Base-by-base conservation (phyloP, 2,888 invertebrate genomes). In the Auanema sp. region DNA sequence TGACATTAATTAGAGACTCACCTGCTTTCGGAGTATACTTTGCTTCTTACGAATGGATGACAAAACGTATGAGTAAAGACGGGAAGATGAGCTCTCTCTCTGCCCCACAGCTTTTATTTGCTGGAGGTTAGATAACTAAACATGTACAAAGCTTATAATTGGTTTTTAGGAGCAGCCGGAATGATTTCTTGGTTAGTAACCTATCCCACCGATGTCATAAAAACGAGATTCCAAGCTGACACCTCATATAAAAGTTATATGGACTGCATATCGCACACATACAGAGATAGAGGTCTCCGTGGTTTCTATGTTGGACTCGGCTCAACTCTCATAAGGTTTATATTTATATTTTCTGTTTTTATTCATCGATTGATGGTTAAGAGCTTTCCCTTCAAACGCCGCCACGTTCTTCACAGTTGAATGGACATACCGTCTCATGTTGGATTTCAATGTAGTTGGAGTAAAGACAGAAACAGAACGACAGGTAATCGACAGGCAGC, bases 361-460 rank as follows among this genome's bases (percentile, higher is more conserved):
- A 5, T 33, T 33, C 33, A 5, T 43, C 43, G 43, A n/a, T 14
- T 12, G 12, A 43, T 47, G 10, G 58, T 69, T 33, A 53, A 88
- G 95, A 50, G 93, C 95, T 0, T 94, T 95, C 85, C 92, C 94
- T 1, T 91, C 91, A 68, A 95, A 96, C 84, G 95, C 93, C 0
- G 92, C 91, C 4, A 92, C 92, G 65, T 94, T 95, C 84, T 89
- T 91, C 41, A 91, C 91, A 0, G 92, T 93, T 59, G 83, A 83
- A 68, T 83, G 81, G 83, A 79, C 81, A 1, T 83, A 80, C 61
- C 72, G 81, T 11, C 42, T 81, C 12, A 64, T 79, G 16, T 63
- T 79, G 18, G 76, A 77, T 59, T 69, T 65, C 64, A 68, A 79
- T 21, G 23, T 78, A 23, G 42, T 78, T 24, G 75, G 69, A 41